These are phyloP conservation scores for Pissodes strobi DNA, from an alignment of 1,140 invertebrate genomes.

Conservation along the genomic window DNA sequence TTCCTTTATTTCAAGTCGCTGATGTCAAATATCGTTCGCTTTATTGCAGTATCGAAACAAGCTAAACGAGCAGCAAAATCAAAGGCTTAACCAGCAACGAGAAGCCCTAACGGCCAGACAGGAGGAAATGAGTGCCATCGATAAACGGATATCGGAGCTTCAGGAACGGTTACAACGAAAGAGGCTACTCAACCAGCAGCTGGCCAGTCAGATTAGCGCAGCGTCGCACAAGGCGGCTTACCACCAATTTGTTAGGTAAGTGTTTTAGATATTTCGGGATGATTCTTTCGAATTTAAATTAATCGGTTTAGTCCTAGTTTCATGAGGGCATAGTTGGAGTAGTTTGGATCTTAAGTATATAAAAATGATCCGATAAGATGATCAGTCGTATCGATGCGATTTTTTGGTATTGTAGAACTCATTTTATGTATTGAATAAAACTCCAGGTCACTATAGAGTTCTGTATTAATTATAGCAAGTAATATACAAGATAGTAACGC, in stretches of 20 bases:
- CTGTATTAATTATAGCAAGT: no score
- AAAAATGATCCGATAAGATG: no score
- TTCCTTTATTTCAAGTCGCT: no score
- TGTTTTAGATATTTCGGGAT: not conserved
- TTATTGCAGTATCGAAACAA: conserved; percentile 88
- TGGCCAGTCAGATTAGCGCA: conserved; percentile 73
- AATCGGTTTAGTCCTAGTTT: not conserved
- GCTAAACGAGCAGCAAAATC: conserved; percentile 92
- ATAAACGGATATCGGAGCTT: conserved; percentile 89
- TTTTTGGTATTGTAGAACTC: no score
- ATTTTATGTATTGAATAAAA: no score
- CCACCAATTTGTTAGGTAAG: conserved; percentile 53
- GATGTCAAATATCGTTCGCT: no score
- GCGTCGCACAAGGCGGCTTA: conserved; percentile 54
- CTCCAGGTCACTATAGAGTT: no score
- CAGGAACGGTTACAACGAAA: conserved; percentile 89
- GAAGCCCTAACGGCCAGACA: conserved; percentile 83
- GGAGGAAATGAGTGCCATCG: conserved; percentile 88
- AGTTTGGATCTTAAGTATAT: not conserved
- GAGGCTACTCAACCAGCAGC: conserved; percentile 81
- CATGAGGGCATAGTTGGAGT: not conserved
- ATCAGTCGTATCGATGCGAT: no score
- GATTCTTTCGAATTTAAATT: not conserved
- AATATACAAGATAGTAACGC: no score
- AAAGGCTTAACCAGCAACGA: conserved; percentile 81